phyloP scores from a whole-genome alignment of 1,140 invertebrate species.

The Calosoma granatense region DNA sequence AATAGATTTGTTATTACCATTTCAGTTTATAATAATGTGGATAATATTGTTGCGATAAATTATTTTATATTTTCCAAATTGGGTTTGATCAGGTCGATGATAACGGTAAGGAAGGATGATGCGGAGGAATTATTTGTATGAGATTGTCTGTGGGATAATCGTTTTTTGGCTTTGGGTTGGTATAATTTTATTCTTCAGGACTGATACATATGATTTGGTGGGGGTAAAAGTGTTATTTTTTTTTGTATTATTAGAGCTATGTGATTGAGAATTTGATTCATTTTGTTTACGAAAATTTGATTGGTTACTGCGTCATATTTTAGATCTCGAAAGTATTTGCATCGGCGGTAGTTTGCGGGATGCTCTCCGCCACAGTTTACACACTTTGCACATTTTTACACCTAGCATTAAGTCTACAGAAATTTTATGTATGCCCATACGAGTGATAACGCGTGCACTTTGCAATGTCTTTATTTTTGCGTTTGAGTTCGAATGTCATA shows the following conservation, averaged over 20 bases:
- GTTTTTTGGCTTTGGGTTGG: not conserved
- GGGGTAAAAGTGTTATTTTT: too few relatives aligned
- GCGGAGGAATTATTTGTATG: not conserved
- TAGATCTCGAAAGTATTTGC: not conserved
- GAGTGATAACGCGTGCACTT: not conserved
- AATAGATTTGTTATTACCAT: not conserved
- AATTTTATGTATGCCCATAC: not conserved
- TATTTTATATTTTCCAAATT: not conserved
- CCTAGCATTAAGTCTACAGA: not conserved
- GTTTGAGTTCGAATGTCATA: not conserved
- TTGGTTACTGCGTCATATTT: not conserved
- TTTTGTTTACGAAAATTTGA: not conserved
- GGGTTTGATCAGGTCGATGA: not conserved
- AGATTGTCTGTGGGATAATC: not conserved
- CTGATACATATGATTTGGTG: not conserved
- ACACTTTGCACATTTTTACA: not conserved
- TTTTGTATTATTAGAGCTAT: too few relatives aligned
- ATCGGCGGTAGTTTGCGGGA: not conserved
- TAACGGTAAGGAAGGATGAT: not conserved
- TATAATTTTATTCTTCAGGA: not conserved
- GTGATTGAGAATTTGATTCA: not conserved
- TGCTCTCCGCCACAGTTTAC: not conserved
- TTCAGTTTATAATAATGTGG: not conserved
- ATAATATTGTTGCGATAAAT: not conserved
- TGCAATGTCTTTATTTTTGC: not conserved